Percentiles rank a stretch among this genome's conserved stretches.
Conservation (phyloP, 2,797 vertebrate species). For the Enteromius treurensis region DNA sequence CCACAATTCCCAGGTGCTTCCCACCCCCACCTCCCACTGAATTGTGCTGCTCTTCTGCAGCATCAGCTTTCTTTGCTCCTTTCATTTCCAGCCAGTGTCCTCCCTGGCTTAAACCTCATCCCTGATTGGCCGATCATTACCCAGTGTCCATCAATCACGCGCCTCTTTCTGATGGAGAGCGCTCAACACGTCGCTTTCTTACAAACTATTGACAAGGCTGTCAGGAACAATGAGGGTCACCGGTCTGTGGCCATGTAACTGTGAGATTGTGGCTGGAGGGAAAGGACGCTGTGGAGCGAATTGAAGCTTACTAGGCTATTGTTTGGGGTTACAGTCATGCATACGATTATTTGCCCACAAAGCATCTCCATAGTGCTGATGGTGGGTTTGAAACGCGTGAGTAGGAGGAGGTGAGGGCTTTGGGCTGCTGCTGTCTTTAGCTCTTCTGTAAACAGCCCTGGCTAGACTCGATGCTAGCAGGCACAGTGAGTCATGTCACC, state of each 20-base stretch:
- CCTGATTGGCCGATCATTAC: slow-evolving; percentile 52
- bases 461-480: slow-evolving; percentile 50
- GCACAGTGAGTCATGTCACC: slow-evolving; percentile 58
- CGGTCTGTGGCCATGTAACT: slow-evolving; percentile 40
- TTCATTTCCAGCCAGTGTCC: slow-evolving; percentile 59
- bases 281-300: slow-evolving; percentile 31
- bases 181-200: slow-evolving; percentile 27
- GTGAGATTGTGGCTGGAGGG: slow-evolving; percentile 20
- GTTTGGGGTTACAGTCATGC: slow-evolving; percentile 44
- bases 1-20: slow-evolving; percentile 42
- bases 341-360: slow-evolving; percentile 45
- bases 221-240: slow-evolving; percentile 57
- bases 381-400: slow-evolving; percentile 39
- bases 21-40: slow-evolving; percentile 14
- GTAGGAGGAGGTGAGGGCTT: slow-evolving; percentile 44
- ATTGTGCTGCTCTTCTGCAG: slow-evolving; percentile 47
- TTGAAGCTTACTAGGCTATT: slow-evolving; percentile 46
- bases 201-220: slow-evolving; percentile 50
- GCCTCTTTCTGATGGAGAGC: slow-evolving; percentile 26
- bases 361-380: slow-evolving; percentile 48
- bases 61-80: slow-evolving; percentile 57
- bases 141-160: slow-evolving; percentile 31
- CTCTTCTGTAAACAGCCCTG: slow-evolving; percentile 48
- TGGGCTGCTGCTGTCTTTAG: slow-evolving; percentile 39
- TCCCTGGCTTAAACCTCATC: slow-evolving; percentile 44